phyloP scores from a whole-genome alignment of 1,140 invertebrate genomes.

The Rhopalosiphum maidis region DNA sequence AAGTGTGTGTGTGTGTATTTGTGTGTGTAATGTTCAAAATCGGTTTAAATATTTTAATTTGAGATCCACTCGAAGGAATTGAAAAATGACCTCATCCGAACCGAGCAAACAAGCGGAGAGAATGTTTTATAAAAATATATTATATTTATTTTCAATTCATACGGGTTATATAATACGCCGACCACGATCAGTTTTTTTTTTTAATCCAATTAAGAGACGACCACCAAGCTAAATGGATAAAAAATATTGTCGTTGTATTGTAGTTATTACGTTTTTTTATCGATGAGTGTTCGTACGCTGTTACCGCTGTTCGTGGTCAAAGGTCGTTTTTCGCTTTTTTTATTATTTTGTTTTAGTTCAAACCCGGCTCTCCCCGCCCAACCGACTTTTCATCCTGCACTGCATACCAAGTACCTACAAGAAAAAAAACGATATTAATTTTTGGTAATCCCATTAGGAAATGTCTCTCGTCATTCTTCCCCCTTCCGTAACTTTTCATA shows the following conservation, averaged over 20 bases:
- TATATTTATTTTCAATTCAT: background rate
- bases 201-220: background rate
- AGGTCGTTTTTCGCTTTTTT: background rate
- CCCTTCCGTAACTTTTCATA: background rate
- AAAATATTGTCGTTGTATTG: background rate
- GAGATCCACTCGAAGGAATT: background rate
- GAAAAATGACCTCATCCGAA: background rate
- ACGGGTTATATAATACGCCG: background rate
- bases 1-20: background rate
- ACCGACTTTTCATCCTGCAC: background rate
- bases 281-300: background rate
- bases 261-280: background rate
- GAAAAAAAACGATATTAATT: background rate
- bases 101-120: background rate
- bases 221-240: background rate
- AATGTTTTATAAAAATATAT: background rate
- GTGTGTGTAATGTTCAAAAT: background rate
- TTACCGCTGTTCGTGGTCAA: background rate
- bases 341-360: background rate
- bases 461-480: too few species aligned
- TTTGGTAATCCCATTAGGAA: background rate
- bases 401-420: background rate
- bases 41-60: background rate
- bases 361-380: background rate
- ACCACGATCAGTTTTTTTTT: background rate